These are phyloP conservation scores for Aphelenchoides avenae DNA, from an alignment of 1,140 invertebrate species.

Conservation along the genomic window DNA sequence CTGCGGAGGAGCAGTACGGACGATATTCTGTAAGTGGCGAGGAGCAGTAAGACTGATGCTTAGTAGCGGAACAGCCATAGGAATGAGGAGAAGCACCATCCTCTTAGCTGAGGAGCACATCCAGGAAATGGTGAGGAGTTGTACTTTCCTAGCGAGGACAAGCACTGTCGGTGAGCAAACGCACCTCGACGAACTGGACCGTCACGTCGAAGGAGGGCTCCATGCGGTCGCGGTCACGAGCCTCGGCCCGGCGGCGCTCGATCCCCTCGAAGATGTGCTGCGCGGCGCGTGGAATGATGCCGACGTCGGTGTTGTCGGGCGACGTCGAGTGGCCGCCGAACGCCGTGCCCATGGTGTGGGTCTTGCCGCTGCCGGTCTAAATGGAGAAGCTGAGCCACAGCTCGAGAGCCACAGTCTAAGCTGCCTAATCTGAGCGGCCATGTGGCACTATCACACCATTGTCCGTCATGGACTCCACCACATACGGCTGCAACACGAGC, in stretches of 20 bases:
- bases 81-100: neutral
- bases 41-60: slow-evolving; percentile 13
- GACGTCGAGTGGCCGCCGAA: slow-evolving; percentile 73
- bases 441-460: too few relatives aligned
- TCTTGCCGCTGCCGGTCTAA: slow-evolving; percentile 91
- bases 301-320: slow-evolving; percentile 45
- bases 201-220: slow-evolving; percentile 62
- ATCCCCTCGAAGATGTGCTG: slow-evolving; percentile 63
- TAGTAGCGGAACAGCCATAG: slow-evolving; percentile 5
- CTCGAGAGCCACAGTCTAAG: too few relatives aligned
- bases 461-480: too few relatives aligned
- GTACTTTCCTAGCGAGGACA: too few relatives aligned
- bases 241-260: slow-evolving; percentile 46
- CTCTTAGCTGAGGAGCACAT: too few relatives aligned
- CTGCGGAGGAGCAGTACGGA: too few relatives aligned
- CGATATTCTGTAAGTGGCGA: neutral
- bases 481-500: too few relatives aligned
- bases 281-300: slow-evolving; percentile 63
- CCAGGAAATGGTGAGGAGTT: too few relatives aligned
- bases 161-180: too few relatives aligned
- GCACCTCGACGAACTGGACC: slow-evolving; percentile 63
- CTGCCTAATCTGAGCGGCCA: too few relatives aligned
- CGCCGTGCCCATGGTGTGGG: slow-evolving; percentile 96
- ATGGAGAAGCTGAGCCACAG: too few relatives aligned
- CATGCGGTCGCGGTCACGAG: slow-evolving; percentile 57